A percentile compares a stretch with the other conserved stretches of the same genome.
Conservation (phyloP, 2,113 vertebrate genomes). For the Acanthisitta chloris region DNA sequence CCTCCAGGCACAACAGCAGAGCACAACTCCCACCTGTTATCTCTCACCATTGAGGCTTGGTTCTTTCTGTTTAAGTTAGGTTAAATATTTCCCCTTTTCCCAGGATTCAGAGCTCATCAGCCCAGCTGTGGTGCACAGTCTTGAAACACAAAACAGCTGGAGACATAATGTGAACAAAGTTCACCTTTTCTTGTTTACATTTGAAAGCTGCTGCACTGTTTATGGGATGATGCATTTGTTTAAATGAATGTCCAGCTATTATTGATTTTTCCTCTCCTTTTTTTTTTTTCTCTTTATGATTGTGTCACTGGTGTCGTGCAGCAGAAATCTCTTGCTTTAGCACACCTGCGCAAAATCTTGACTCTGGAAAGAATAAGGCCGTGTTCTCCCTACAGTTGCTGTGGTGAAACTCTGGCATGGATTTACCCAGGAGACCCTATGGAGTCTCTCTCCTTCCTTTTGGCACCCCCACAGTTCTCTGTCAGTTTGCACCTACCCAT, state of each 20-base stretch:
- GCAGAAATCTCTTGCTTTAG: neutral
- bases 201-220: slow-evolving; percentile 73
- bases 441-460: neutral
- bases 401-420: neutral
- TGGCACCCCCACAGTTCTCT: neutral
- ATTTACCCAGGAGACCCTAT: neutral
- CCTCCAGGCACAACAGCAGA: slow-evolving; percentile 54
- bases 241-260: slow-evolving; percentile 71
- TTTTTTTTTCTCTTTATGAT: neutral
- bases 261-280: slow-evolving; percentile 50
- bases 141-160: slow-evolving; percentile 79
- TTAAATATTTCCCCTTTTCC: slow-evolving; percentile 69
- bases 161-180: slow-evolving; percentile 72
- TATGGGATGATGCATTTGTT: slow-evolving; percentile 75
- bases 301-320: slow-evolving; percentile 37
- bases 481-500: neutral
- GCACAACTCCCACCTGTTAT: slow-evolving; percentile 70
- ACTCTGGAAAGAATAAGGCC: neutral
- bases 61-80: slow-evolving; percentile 64
- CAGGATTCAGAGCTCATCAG: slow-evolving; percentile 70
- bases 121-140: slow-evolving; percentile 68
- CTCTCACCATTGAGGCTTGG: slow-evolving; percentile 55
- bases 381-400: neutral
- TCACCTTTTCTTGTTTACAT: slow-evolving; percentile 77
- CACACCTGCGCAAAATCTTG: slow-evolving; percentile 50